Evolutionary conservation across 2,113 vertebrate species (phyloP).

Genomic region (Nematolebias whitei): DNA sequence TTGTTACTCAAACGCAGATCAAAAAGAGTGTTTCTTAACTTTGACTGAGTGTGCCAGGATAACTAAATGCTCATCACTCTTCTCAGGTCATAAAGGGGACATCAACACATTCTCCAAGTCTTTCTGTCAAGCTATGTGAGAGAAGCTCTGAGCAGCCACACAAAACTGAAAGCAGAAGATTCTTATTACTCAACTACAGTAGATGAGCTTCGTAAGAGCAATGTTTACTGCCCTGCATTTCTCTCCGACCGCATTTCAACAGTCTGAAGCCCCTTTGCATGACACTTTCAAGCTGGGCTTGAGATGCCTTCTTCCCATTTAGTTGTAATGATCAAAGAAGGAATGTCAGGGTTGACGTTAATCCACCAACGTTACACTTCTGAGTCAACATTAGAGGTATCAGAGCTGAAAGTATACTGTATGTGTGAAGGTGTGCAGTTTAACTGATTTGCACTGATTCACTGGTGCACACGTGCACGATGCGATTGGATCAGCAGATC

Average conservation of each 20-base stretch:
- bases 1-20: conserved; percentile 16
- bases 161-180: conserved; percentile 30
- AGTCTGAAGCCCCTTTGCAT: not conserved
- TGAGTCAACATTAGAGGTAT: not conserved
- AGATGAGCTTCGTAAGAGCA: conserved; percentile 21
- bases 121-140: not conserved
- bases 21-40: conserved; percentile 33
- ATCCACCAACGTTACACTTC: not conserved
- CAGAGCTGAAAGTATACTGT: too few relatives aligned
- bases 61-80: conserved; percentile 48
- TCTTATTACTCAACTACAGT: conserved; percentile 46
- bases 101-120: not conserved
- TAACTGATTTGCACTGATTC: too few relatives aligned
- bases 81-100: conserved; percentile 32
- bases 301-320: not conserved
- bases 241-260: conserved; percentile 21
- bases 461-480: too few relatives aligned
- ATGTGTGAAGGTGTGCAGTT: too few relatives aligned
- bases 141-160: conserved; percentile 27
- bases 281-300: not conserved
- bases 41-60: conserved; percentile 31
- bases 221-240: conserved; percentile 25
- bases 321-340: not conserved
- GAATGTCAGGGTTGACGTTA: not conserved
- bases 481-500: too few relatives aligned